phyloP scores from a whole-genome alignment of 64 coral and sea anemone genomes.

The Pachyseris speciosa region DNA sequence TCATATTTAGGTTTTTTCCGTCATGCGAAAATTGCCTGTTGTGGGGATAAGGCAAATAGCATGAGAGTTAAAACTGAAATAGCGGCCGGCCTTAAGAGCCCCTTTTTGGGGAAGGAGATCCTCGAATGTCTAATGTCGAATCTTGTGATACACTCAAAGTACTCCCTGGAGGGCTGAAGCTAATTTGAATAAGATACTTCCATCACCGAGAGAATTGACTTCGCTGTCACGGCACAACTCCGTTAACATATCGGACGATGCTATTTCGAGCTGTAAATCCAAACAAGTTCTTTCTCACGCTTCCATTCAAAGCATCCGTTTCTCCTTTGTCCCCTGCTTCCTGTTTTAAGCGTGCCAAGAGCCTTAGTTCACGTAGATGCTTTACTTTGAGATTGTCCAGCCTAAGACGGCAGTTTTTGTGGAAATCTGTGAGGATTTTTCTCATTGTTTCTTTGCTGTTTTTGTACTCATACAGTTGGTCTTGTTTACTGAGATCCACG shows the following conservation, averaged over 20 bases:
- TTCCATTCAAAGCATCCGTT: neutral
- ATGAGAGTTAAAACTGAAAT: too few species aligned
- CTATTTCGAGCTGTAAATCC: neutral
- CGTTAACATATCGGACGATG: slow-evolving; percentile 4
- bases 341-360: slow-evolving; percentile 71
- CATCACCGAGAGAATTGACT: neutral
- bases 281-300: neutral
- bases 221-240: neutral
- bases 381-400: slow-evolving; percentile 67
- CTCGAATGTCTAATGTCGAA: neutral
- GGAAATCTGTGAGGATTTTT: slow-evolving; percentile 69
- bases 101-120: too few species aligned
- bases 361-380: slow-evolving; percentile 62
- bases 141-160: too few species aligned
- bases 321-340: slow-evolving; percentile 28
- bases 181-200: neutral
- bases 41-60: too few species aligned
- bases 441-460: slow-evolving; percentile 75
- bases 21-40: too few species aligned
- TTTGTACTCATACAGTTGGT: slow-evolving; percentile 22
- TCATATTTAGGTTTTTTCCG: too few species aligned
- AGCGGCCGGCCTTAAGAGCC: too few species aligned
- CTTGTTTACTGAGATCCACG: slow-evolving; percentile 20
- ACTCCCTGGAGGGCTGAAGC: neutral
- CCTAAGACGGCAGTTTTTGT: slow-evolving; percentile 63